phyloP scores from a whole-genome alignment of 2,113 vertebrate species.

The Psilopsiagon aurifrons region DNA sequence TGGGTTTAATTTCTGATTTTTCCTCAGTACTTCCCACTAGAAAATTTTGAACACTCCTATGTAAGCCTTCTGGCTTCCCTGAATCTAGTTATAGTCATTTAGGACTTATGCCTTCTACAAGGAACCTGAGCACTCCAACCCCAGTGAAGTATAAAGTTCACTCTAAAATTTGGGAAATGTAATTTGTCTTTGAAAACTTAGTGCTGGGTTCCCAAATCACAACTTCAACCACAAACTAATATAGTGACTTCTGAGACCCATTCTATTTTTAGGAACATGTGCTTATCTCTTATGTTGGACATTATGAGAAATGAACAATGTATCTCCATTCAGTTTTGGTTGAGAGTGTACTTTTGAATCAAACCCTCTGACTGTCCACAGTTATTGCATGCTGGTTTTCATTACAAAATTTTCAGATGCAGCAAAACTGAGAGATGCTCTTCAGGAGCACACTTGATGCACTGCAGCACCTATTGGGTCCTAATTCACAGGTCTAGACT shows the following conservation, averaged over 20 bases:
- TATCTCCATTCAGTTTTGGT: background rate
- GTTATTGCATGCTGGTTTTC: background rate
- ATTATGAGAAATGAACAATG: background rate
- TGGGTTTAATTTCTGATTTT: background rate
- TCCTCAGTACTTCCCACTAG: background rate
- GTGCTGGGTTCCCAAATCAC: background rate
- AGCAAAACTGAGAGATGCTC: background rate
- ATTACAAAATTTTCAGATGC: background rate
- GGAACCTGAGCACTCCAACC: background rate
- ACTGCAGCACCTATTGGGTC: background rate
- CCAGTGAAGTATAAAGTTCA: background rate
- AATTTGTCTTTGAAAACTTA: background rate
- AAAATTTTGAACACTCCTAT: background rate
- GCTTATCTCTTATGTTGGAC: background rate
- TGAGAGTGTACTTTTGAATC: background rate
- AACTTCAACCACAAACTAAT: background rate
- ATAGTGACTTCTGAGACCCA: background rate
- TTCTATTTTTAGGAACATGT: background rate
- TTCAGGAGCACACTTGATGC: background rate
- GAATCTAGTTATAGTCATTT: background rate
- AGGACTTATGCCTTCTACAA: fast-evolving
- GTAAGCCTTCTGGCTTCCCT: background rate
- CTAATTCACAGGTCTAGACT: background rate
- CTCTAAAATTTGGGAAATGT: background rate
- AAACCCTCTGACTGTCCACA: background rate